Conservation (phyloP, 2,113 vertebrate species). For the Tetrao urogallus region DNA sequence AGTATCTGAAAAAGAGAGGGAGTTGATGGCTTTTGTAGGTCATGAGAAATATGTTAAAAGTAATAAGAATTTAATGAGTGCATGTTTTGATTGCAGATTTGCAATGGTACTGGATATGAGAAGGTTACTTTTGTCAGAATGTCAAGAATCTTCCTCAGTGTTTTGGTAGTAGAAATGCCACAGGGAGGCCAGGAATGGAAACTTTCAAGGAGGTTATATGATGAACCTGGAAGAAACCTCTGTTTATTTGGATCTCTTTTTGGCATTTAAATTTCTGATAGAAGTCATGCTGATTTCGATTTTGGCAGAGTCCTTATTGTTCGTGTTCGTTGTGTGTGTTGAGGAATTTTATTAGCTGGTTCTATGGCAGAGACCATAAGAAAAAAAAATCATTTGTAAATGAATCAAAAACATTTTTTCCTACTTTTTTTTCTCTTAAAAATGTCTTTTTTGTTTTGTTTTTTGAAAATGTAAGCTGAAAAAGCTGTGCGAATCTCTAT, state of each 20-base stretch:
- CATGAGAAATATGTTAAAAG: background rate
- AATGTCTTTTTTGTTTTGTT: background rate
- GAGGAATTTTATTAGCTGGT: background rate
- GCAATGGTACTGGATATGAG: background rate
- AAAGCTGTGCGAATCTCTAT: background rate
- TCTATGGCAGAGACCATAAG: background rate
- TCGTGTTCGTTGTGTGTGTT: background rate
- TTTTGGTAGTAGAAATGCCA: background rate
- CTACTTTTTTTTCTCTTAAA: background rate
- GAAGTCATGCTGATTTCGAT: background rate
- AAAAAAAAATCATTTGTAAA: background rate
- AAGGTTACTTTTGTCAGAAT: background rate
- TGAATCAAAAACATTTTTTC: background rate
- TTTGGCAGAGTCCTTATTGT: background rate
- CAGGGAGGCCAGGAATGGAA: background rate
- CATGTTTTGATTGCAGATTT: background rate
- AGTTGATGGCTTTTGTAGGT: background rate
- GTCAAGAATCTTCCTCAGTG: background rate
- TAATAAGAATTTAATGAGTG: background rate
- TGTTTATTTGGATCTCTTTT: background rate
- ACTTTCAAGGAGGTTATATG: background rate
- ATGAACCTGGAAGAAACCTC: background rate
- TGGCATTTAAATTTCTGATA: background rate
- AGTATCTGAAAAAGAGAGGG: background rate
- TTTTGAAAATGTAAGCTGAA: background rate